Evolutionary conservation across 2,797 vertebrate genomes (phyloP).

Genomic region (Enteromius thamalakanensis): DNA sequence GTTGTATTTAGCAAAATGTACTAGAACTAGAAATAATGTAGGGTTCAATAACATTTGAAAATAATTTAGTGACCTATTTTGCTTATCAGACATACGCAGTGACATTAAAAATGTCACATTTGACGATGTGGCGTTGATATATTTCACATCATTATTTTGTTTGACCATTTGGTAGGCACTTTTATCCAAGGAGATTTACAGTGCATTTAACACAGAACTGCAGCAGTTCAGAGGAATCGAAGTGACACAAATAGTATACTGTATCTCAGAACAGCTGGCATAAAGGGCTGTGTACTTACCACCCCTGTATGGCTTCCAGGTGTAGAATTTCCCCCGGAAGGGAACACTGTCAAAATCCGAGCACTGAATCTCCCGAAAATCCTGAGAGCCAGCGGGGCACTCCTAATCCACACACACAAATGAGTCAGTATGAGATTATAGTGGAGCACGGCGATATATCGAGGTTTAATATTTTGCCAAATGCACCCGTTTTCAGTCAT

Average conservation of each 20-base stretch:
- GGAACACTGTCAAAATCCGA: slow-evolving; percentile 91
- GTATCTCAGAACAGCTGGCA: neutral
- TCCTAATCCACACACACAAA: slow-evolving; percentile 77
- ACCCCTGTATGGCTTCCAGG: slow-evolving; percentile 94
- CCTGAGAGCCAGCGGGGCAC: slow-evolving; percentile 87
- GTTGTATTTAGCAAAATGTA: neutral
- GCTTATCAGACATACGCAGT: neutral
- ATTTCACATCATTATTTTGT: neutral
- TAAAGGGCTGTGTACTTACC: slow-evolving; percentile 74
- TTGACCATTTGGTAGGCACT: neutral
- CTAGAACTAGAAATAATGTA: neutral
- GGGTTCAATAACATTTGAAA: neutral
- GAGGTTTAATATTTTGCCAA: neutral
- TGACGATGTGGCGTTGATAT: neutral
- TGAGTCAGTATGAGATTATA: slow-evolving; percentile 6
- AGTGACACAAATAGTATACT: neutral
- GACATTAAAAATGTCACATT: neutral
- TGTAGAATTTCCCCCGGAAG: slow-evolving; percentile 97
- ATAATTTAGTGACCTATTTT: neutral
- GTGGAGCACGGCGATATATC: neutral
- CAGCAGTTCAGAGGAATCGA: neutral
- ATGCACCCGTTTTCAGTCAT: neutral
- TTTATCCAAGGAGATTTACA: neutral
- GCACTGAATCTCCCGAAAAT: slow-evolving; percentile 95
- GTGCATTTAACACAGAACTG: neutral